Conservation (phyloP, 2,888 invertebrate genomes). For the Heliconius erato region DNA sequence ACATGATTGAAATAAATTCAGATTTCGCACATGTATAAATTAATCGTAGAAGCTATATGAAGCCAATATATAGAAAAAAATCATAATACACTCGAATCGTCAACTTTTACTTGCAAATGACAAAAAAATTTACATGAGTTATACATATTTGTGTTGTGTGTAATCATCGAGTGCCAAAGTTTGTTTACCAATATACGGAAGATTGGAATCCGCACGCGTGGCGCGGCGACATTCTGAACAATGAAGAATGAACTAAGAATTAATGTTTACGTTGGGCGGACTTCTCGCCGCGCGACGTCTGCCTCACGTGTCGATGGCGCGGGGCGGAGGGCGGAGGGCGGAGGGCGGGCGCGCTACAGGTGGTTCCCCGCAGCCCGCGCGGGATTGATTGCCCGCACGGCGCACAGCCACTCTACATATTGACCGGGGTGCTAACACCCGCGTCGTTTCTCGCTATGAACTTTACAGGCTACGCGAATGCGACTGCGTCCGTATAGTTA, state of each 20-base stretch:
- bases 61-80: background rate
- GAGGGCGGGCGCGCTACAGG: constrained; percentile 70
- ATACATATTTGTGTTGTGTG: constrained; percentile 30
- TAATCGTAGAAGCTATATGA: too few species aligned
- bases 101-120: background rate
- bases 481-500: constrained; percentile 45
- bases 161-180: constrained; percentile 60
- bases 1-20: background rate
- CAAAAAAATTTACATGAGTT: constrained; percentile 10
- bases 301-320: constrained; percentile 83
- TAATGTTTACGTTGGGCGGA: constrained; percentile 86
- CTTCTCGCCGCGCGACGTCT: constrained; percentile 81
- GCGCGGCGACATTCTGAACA: constrained; percentile 80
- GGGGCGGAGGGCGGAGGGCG: constrained; percentile 56
- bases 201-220: constrained; percentile 80
- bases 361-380: constrained; percentile 70
- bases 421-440: constrained; percentile 82
- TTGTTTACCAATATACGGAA: constrained; percentile 83
- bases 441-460: constrained; percentile 77
- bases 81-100: background rate
- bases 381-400: constrained; percentile 83
- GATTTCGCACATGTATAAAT: background rate
- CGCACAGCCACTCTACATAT: constrained; percentile 84
- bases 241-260: constrained; percentile 85
- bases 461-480: constrained; percentile 72